Evolutionary conservation across 2,797 vertebrate species (phyloP), one percentile per base, ranked within the genome.

Genomic region (Setipinna tenuifilis): DNA sequence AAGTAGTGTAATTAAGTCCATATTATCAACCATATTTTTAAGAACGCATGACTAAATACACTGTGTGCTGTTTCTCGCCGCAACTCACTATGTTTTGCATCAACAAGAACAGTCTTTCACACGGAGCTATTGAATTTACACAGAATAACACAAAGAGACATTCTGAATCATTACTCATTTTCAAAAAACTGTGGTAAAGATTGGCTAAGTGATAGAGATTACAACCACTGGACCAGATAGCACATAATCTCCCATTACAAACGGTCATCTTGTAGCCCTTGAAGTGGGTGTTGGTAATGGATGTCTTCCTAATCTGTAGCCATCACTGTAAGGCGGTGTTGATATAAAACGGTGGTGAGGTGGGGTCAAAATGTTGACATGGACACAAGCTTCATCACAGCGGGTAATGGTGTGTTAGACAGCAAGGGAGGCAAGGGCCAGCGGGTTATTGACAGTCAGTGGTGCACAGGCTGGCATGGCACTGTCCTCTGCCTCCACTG

Each of bases 341-440:
- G 31, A 78, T 78, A 17, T 31, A 78, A 78, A 78, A 19, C 41
- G 71, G 71, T 78, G 71, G 17, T 78, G 71, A 78, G 6, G 71
- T 78, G 17, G 62, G 87, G 88, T 90, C 87, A 89, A 62, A 82
- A 78, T 87, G 85, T 86, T 85, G 85, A 89, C 84, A 84, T 50
- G 84, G 85, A 82, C 81, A 87, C 50, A 84, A 54, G 83, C 85
- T 84, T 86, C 58, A 86, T 90, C 75, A 84, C 82, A 25, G 35
- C 16, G 85, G 82, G 84, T 88, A 91, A 90, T 89, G 88, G 83
- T 35, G 71, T 81, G 78, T 85, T 85, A 90, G 86, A 90, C 83
- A 88, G 83, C 57, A 54, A 86, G 83, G 54, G 71, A 83, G 83
- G 83, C 83, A 48, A 81, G 82, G 87, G 87, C 86, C 78, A 85